Evolutionary conservation across 2,888 invertebrate species (phyloP).

Genomic region (Pyralis farinalis): DNA sequence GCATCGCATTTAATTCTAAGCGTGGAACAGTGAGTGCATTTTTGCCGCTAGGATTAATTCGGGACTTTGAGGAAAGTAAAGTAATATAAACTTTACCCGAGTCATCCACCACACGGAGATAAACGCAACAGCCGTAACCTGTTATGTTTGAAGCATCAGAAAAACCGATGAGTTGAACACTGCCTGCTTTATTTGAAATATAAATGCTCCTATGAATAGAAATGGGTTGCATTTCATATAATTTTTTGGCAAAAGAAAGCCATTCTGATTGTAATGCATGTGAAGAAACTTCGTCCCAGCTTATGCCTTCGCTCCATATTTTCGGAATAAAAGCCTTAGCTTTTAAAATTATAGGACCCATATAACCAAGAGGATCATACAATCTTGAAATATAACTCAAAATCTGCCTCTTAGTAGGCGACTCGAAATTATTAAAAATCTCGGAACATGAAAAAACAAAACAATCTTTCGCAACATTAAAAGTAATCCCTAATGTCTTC

Average conservation of each 20-base stretch:
- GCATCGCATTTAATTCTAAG: constrained; percentile 12
- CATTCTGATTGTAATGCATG: too few species aligned
- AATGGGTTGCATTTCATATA: too few species aligned
- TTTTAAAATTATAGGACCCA: background rate
- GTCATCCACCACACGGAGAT: constrained; percentile 4
- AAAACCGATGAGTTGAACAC: too few species aligned
- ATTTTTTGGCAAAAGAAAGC: too few species aligned
- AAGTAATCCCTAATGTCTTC: background rate
- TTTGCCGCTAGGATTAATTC: constrained; percentile 7
- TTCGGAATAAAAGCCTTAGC: background rate
- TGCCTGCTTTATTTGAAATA: too few species aligned
- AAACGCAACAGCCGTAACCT: constrained; percentile 12
- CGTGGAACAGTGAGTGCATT: constrained; percentile 10
- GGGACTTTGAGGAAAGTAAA: constrained; percentile 14
- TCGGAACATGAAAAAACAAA: too few species aligned
- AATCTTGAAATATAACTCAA: background rate
- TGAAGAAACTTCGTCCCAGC: background rate
- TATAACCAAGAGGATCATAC: background rate
- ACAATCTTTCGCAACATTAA: background rate
- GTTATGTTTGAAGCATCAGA: too few species aligned
- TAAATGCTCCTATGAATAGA: too few species aligned
- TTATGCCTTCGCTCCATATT: background rate
- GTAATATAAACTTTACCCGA: background rate
- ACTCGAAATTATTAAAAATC: too few species aligned
- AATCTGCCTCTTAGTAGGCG: background rate